phyloP scores from a whole-genome alignment of 1,140 invertebrate genomes.

The Phenacoccus solenopsis region DNA sequence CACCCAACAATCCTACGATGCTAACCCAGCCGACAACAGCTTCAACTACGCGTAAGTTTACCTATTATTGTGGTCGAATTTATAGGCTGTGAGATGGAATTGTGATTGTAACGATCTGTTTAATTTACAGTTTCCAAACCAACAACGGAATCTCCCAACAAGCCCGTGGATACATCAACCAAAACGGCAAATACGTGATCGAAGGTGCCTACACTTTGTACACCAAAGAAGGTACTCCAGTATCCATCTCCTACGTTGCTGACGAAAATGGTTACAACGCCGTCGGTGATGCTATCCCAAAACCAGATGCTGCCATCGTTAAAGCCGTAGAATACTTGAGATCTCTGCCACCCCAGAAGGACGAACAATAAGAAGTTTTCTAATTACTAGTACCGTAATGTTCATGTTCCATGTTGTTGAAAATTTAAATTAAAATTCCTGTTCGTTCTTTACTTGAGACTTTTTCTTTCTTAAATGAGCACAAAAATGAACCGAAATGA shows the following conservation, averaged over 20 bases:
- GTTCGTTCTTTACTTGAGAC: too few species aligned
- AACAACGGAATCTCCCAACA: constrained; percentile 56
- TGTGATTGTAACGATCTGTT: neutral
- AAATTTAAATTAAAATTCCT: too few species aligned
- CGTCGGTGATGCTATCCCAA: constrained; percentile 20
- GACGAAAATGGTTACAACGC: constrained; percentile 60
- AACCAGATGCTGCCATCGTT: neutral
- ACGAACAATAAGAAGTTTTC: too few species aligned
- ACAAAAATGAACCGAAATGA: too few species aligned
- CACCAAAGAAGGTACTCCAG: constrained; percentile 47
- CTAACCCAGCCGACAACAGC: neutral
- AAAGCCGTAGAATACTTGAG: neutral
- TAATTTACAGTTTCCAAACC: constrained; percentile 50
- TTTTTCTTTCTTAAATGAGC: too few species aligned
- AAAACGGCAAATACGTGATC: constrained; percentile 36
- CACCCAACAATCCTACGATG: neutral
- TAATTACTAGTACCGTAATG: too few species aligned
- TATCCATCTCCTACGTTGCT: constrained; percentile 47
- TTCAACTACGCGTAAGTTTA: neutral
- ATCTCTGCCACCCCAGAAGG: neutral
- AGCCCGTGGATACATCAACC: constrained; percentile 44
- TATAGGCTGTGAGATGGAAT: neutral
- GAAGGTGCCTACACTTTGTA: constrained; percentile 47
- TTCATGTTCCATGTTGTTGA: too few species aligned
- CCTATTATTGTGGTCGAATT: neutral